Base-by-base conservation (phyloP, 2,888 invertebrate genomes). In the Diaphora mendica region DNA sequence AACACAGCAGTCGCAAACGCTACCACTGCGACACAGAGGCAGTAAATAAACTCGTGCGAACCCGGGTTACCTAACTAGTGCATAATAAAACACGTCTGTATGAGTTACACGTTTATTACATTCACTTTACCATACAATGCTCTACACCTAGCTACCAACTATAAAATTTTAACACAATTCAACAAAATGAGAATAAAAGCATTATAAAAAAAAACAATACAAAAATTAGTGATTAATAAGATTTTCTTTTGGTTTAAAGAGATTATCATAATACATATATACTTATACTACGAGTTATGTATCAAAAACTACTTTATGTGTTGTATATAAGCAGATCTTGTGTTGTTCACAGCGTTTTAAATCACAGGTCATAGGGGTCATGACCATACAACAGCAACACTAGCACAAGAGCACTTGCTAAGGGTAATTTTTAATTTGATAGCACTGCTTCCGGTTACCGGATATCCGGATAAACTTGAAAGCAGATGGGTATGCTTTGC, bases 81-180 rank as follows among this genome's bases (percentile, higher is more conserved):
- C 11, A 2, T 70, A 84, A 82, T 75, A 75, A 85, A 82, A 84
- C 73, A 1, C 64, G 66, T 3, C 65, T 30, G 23, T 69, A 81
- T 84, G 82, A 84, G 84, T 84, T 85, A 85, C 85, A 82, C 42
- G 70, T 84, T 80, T 86, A 85, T 80, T 84, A 82, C 79, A 78
- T 68, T 64, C 77, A 78, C 71, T 72, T 48, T 71, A 78, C 77
- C 77, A 74, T 74, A 81, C 77, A 80, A 67, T 4, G 68, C 26
- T 72, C 80, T 81, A 79, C 71, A 64, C 5, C 72, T 82, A 82
- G 75, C 82, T 81, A 84, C 79, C 78, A 44, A 79, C 73, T 62
- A 82, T 82, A 86, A 78, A 86, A 76, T 82, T 77, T 35, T 77
- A 76, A 84, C 77, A 82, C 78, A 82, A 85, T 74, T 79, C 78